Evolutionary conservation across 2,113 vertebrate genomes (phyloP), one percentile per base, ranked within the genome.

Genomic region (Neopipo cinnamomea): DNA sequence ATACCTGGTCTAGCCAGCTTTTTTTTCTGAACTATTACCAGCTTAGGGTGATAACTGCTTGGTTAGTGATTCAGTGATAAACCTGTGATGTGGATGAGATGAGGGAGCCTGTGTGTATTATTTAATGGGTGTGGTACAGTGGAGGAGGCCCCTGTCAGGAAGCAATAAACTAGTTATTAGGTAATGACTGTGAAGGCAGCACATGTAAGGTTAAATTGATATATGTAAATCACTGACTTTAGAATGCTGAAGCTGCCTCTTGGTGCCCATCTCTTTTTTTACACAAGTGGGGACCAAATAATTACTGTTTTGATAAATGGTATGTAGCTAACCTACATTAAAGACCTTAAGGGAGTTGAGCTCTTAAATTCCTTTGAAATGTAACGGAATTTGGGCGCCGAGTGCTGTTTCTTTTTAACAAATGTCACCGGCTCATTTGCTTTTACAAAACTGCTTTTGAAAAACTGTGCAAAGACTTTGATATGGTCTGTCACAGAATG

Each of bases 151-250:
- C 71, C 70, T 90, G 83, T 78, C 90, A 95, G 96, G 92, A 97
- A 96, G 93, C 87, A 89, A 93, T 97, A 92, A 96, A 95, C 59
- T 41, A 76, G 63, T 93, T 91, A 87, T 85, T 95, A 85, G 88
- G 65, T 87, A 96, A 92, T 89, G 91, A 75, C 73, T 95, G 49
- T 75, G 81, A 41, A 91, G 84, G 84, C 77, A 85, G 66, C 41
- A 28, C 47, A 49, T 82, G 53, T 33, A 89, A 85, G n/a, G 37
- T 94, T 91, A 65, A 95, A 85, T 65, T 94, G 67, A 85, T 93
- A 68, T 87, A 89, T 95, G 91, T 95, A 89, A 95, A 92, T 95
- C 96, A 94, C 66, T 6, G 4, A 27, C 56, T 94, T 95, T 61
- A 89, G 31, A 80, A 91, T 94, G 77, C 70, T 65, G 80, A 92